A percentile compares a stretch with the other conserved stretches of the same genome.
phyloP scores from a whole-genome alignment of 2,113 vertebrate genomes.

The Calyptommatus sinebrachiatus region DNA sequence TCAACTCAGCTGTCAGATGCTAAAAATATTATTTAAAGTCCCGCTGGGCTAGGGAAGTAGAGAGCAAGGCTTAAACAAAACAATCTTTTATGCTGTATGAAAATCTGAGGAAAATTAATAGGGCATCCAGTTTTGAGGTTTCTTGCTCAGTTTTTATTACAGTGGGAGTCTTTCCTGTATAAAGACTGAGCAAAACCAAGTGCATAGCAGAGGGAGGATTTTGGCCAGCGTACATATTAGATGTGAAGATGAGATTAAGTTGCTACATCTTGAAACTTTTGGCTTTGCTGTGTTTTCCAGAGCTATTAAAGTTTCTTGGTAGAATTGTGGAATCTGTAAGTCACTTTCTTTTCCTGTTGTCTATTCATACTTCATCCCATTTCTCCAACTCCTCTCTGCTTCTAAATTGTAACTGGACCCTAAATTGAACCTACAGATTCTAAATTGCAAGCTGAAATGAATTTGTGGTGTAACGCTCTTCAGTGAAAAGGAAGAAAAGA shows the following conservation, averaged over 20 bases:
- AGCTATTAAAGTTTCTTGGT: not conserved
- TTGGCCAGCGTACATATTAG: not conserved
- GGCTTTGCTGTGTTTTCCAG: not conserved
- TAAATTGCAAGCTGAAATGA: not conserved
- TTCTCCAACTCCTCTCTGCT: not conserved
- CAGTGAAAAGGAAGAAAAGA: not conserved
- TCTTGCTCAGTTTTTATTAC: constrained; percentile 32
- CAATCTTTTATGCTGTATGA: constrained; percentile 23
- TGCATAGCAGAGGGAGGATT: not conserved
- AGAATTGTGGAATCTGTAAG: not conserved
- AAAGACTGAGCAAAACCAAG: constrained; percentile 11
- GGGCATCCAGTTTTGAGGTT: constrained; percentile 14
- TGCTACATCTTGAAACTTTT: not conserved
- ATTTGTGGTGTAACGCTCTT: not conserved
- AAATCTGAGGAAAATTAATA: constrained; percentile 30
- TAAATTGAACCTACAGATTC: not conserved
- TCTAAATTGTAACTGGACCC: not conserved
- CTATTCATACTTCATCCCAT: not conserved
- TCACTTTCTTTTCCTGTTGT: not conserved
- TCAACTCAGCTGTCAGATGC: constrained; percentile 15
- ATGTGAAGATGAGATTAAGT: not conserved
- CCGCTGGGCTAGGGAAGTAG: constrained; percentile 6
- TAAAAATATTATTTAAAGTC: constrained; percentile 30
- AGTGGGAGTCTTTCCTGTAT: constrained; percentile 5
- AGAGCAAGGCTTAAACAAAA: constrained; percentile 22